Evolutionary conservation across 2,888 invertebrate species (phyloP), one percentile per base, ranked within the genome.

Genomic region (Ochlodes sylvanus): DNA sequence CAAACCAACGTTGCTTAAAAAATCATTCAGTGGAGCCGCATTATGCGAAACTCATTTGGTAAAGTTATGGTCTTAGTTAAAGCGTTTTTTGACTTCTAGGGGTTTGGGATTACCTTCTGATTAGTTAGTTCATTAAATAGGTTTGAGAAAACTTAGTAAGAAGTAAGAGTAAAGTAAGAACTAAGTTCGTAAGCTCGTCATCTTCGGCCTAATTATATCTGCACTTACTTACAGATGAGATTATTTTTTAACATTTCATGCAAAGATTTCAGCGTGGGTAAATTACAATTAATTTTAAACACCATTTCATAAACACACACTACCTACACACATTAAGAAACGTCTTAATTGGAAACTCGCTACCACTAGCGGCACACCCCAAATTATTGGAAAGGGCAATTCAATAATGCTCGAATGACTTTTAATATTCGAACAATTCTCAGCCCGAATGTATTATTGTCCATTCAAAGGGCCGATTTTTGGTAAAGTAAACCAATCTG

Each of bases 391-490:
- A 87, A 87, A 89, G 85, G 83, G 87, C 87, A 87, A 89, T 87
- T 88, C 84, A 85, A 88, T 89, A 87, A 89, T 88, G 90, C 90
- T 89, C 79, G 82, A 87, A 86, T 87, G 89, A 88, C 87, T 91
- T 91, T 90, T 90, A 90, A 91, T 91, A 90, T 90, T 88, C 88
- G 84, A 81, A 85, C 87, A 83, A 87, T 88, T 83, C 85, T 79
- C 82, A 76, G 77, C 81, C 66, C 54, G 60, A 58, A 66, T 66
- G 60, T 66, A 52, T 85, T 82, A 86, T 88, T 88, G 87, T 87
- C 82, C 86, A 83, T 84, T 84, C 78, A 79, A 74, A 76, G 79
- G 69, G 81, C 77, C 81, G 81, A 83, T 88, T 87, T 86, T 84
- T 74, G 83, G 79, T 74, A 70, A 72, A 69, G 50, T 52, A 15